These are phyloP conservation scores for Hetaerina titia DNA, from an alignment of 2,888 invertebrate species.

Conservation along the genomic window DNA sequence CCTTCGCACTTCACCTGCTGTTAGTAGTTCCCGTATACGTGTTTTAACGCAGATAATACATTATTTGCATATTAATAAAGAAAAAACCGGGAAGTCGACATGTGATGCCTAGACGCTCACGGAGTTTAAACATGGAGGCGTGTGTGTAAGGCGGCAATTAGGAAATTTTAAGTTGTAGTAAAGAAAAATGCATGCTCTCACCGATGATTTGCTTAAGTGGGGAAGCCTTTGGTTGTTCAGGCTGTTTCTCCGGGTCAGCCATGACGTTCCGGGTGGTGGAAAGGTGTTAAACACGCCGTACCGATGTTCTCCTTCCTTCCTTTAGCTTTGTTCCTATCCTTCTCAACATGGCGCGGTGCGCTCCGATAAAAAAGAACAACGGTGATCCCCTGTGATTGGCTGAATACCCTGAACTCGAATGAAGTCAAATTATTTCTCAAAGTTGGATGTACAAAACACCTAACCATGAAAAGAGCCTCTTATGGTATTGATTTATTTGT, in stretches of 20 bases:
- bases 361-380: conserved; percentile 61
- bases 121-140: conserved; percentile 70
- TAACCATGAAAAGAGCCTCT: neutral
- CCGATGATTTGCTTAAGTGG: conserved; percentile 94
- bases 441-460: neutral
- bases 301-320: conserved; percentile 79
- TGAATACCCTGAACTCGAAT: conserved; percentile 50
- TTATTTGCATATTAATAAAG: neutral
- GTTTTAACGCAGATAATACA: neutral
- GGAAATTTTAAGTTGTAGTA: conserved; percentile 53
- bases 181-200: conserved; percentile 78
- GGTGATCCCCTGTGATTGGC: conserved; percentile 56
- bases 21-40: neutral
- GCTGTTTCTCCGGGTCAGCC: conserved; percentile 96
- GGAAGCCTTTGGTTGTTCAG: conserved; percentile 85
- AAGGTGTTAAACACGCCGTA: conserved; percentile 78
- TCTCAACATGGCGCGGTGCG: conserved; percentile 76
- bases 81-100: conserved; percentile 53
- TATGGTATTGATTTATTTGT: neutral
- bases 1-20: neutral
- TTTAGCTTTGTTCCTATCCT: conserved; percentile 79
- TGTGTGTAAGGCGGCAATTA: conserved; percentile 54
- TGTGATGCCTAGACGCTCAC: conserved; percentile 66
- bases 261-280: conserved; percentile 86
- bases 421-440: conserved; percentile 37